These are phyloP conservation scores for Tanypteryx hageni DNA, from an alignment of 2,888 invertebrate species.

Conservation along the genomic window DNA sequence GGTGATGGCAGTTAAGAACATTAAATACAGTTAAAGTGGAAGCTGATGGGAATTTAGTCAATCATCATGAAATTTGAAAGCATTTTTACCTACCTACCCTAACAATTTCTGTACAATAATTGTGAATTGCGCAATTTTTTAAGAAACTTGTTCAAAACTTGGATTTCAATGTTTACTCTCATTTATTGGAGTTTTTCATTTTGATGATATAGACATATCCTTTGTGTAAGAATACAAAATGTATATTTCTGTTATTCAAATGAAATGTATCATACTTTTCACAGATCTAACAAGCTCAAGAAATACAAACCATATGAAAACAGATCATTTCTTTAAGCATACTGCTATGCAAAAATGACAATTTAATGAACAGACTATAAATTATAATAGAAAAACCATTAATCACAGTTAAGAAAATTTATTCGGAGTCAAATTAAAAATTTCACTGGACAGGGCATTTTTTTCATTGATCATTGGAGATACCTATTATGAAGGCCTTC, in stretches of 20 bases:
- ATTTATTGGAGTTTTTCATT: not conserved
- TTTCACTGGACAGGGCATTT: conserved; percentile 49
- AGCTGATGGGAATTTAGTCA: not conserved
- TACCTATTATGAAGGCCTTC: conserved; percentile 43
- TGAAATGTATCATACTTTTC: too few species aligned
- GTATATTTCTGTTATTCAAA: too few species aligned
- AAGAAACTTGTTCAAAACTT: not conserved
- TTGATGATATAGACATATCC: too few species aligned
- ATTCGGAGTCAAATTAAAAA: conserved; percentile 54
- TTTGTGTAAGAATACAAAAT: too few species aligned
- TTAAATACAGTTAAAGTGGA: not conserved
- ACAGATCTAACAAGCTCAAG: too few species aligned
- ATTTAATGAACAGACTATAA: too few species aligned
- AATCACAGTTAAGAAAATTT: conserved; percentile 54
- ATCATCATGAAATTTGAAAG: not conserved
- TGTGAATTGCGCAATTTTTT: not conserved
- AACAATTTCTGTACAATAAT: not conserved
- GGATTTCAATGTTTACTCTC: not conserved
- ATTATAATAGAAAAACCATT: conserved; percentile 1
- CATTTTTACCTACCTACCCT: not conserved
- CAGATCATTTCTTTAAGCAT: too few species aligned
- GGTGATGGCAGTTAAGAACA: conserved; percentile 13
- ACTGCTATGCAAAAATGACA: too few species aligned
- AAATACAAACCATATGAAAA: too few species aligned
- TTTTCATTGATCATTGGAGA: conserved; percentile 41